Evolutionary conservation across 1,140 invertebrate genomes (phyloP).

Genomic region (Harlomillsia oculata): DNA sequence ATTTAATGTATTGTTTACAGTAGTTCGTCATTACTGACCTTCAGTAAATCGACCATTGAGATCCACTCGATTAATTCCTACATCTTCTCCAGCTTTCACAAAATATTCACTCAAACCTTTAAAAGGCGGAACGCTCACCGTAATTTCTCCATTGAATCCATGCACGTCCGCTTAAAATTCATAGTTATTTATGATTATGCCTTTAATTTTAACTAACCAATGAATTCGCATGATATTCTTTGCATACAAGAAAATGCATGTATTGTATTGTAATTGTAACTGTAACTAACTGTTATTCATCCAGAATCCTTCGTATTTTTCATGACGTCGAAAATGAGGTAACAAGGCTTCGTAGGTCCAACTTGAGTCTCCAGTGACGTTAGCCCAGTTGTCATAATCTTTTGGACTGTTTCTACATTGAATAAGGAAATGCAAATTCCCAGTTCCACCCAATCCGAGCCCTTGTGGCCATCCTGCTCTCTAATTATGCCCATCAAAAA

Average conservation of each 20-base stretch:
- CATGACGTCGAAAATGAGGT: slow-evolving; percentile 8
- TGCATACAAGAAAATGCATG: slow-evolving; percentile 5
- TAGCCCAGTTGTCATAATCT: slow-evolving; percentile 17
- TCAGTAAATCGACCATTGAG: slow-evolving; percentile 56
- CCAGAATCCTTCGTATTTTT: slow-evolving; percentile 11
- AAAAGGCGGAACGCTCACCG: slow-evolving; percentile 1
- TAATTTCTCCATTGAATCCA: slow-evolving; percentile 12
- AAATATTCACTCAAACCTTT: not conserved
- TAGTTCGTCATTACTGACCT: slow-evolving; percentile 37
- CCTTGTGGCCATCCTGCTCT: not conserved
- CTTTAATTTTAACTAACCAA: slow-evolving; percentile 10
- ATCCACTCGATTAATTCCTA: slow-evolving; percentile 76
- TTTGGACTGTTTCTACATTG: not conserved
- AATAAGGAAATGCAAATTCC: not conserved
- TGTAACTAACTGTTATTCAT: not conserved
- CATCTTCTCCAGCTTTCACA: slow-evolving; percentile 72
- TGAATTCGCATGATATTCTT: slow-evolving; percentile 7
- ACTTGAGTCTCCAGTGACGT: slow-evolving; percentile 7
- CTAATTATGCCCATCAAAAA: not conserved
- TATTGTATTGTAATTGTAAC: not conserved
- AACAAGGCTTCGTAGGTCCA: slow-evolving; percentile 14
- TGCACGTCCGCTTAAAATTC: slow-evolving; percentile 3
- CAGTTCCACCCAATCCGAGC: slow-evolving; percentile 1
- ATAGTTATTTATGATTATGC: not conserved
- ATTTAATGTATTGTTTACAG: slow-evolving; percentile 21